phyloP scores from a whole-genome alignment of 2,113 vertebrate genomes.

The Myiopsitta monachus region DNA sequence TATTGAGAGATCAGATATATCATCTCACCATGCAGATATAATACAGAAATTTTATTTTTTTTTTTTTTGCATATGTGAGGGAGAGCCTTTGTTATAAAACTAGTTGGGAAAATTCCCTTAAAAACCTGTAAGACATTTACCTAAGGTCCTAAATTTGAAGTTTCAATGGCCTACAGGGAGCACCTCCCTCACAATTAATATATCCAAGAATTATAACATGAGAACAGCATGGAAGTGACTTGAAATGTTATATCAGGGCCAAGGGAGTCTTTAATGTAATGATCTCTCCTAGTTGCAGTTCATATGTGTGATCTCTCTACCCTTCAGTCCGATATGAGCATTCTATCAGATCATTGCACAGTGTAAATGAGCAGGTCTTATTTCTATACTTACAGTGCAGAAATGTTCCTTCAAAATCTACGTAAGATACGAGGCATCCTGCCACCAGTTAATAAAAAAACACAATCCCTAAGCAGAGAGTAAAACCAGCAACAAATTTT shows the following conservation, averaged over 20 bases:
- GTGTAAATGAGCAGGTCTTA: background rate
- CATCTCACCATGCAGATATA: background rate
- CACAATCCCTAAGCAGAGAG: background rate
- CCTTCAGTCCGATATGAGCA: background rate
- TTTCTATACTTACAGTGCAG: background rate
- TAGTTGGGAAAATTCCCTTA: background rate
- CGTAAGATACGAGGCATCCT: background rate
- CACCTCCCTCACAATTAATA: conserved; percentile 49
- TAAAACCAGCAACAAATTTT: background rate
- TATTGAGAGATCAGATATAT: background rate
- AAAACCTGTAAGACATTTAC: background rate
- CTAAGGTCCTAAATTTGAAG: conserved; percentile 30
- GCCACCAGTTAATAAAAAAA: background rate
- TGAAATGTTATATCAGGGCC: conserved; percentile 45
- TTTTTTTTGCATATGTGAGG: background rate
- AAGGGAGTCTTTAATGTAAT: conserved; percentile 55
- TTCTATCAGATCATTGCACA: background rate
- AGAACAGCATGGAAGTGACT: conserved; percentile 38
- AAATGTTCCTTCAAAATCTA: background rate
- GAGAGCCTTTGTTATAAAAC: background rate
- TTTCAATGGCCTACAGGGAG: conserved; percentile 40
- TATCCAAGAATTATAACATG: conserved; percentile 53
- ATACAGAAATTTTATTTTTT: background rate
- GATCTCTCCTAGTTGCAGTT: conserved; percentile 29
- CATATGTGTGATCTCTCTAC: conserved; percentile 11